Evolutionary conservation across 2,797 vertebrate species (phyloP).

Genomic region (Sebastes iracundus): DNA sequence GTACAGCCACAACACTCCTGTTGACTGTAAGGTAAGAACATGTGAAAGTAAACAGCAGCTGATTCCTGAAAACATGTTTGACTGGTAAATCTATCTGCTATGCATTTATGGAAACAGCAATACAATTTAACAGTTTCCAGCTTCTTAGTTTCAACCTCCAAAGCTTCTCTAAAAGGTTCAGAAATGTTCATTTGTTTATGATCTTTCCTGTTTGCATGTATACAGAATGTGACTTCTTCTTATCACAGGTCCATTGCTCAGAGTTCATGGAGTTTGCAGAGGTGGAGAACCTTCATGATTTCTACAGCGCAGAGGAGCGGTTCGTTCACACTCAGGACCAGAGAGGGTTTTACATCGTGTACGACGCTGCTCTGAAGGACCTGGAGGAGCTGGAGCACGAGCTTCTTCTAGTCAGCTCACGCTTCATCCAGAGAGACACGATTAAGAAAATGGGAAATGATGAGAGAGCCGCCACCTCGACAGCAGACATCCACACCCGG

Average conservation of each 20-base stretch:
- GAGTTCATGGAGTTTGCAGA: slow-evolving; percentile 84
- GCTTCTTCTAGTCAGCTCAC: slow-evolving; percentile 79
- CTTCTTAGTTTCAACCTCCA: too few species aligned
- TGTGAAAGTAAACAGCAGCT: background rate
- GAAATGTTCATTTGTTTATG: background rate
- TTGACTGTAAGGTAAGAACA: slow-evolving; percentile 79
- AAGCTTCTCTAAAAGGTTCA: background rate
- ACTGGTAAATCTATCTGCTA: background rate
- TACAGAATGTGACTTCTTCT: background rate
- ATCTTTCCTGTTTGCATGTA: background rate
- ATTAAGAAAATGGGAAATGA: slow-evolving; percentile 21
- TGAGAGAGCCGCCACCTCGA: background rate
- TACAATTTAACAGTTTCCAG: background rate
- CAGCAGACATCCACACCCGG: slow-evolving; percentile 42
- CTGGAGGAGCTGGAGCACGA: slow-evolving; percentile 76
- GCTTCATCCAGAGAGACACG: slow-evolving; percentile 74
- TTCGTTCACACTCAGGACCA: slow-evolving; percentile 81
- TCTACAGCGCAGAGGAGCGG: slow-evolving; percentile 67
- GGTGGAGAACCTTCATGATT: slow-evolving; percentile 83
- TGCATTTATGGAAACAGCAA: background rate
- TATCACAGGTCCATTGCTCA: slow-evolving; percentile 68
- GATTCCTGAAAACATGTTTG: background rate
- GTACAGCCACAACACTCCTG: slow-evolving; percentile 69
- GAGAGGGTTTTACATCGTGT: slow-evolving; percentile 71
- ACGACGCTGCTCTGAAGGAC: slow-evolving; percentile 78